Conservation (phyloP, 1,140 invertebrate genomes). For the Sycophaga agraensis region DNA sequence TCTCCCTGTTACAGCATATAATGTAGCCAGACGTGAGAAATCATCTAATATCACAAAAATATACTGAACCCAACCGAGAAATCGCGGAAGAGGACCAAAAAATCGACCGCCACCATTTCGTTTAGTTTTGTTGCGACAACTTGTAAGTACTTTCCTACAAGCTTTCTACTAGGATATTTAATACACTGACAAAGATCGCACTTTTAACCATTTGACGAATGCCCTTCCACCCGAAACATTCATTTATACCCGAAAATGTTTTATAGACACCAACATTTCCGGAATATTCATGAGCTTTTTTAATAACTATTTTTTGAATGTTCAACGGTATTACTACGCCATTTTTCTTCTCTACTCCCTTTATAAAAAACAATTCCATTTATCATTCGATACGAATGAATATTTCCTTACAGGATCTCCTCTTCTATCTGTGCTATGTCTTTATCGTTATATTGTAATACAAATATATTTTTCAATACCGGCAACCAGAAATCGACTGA, state of each 20-base stretch:
- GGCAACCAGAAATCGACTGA: too few relatives aligned
- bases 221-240: conserved; percentile 34
- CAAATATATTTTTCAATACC: neutral
- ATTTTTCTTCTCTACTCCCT: neutral
- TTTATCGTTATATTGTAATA: neutral
- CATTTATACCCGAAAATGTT: conserved; percentile 32
- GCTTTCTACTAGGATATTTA: too few relatives aligned
- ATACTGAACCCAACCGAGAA: neutral
- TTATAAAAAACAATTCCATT: neutral
- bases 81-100: neutral
- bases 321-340: neutral
- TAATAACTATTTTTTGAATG: neutral
- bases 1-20: too few relatives aligned
- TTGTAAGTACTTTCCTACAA: neutral
- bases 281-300: conserved; percentile 33
- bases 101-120: neutral
- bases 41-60: too few relatives aligned
- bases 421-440: neutral
- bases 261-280: conserved; percentile 40
- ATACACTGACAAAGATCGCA: neutral
- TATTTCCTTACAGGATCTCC: too few relatives aligned
- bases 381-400: too few relatives aligned
- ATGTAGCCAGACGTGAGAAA: too few relatives aligned
- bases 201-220: conserved; percentile 25
- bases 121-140: too few relatives aligned